Evolutionary conservation across 2,888 invertebrate species (phyloP).

Genomic region (Lithophane leautieri): DNA sequence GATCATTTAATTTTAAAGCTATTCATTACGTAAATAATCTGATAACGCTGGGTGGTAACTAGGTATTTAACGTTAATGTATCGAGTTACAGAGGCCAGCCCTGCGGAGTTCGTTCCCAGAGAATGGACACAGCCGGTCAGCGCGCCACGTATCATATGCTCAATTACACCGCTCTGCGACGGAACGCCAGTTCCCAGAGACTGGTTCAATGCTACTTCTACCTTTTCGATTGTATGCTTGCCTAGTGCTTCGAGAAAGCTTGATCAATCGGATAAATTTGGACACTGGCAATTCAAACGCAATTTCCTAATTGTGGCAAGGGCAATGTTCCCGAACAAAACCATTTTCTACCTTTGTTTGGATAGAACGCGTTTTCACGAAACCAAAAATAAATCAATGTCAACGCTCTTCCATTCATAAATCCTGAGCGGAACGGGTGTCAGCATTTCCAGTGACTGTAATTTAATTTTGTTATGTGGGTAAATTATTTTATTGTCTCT

Average conservation of each 20-base stretch:
- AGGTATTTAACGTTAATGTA: constrained; percentile 53
- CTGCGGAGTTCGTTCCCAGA: constrained; percentile 77
- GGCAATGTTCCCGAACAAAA: constrained; percentile 42
- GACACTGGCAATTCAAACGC: constrained; percentile 45
- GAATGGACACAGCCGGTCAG: constrained; percentile 82
- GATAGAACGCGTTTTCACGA: constrained; percentile 45
- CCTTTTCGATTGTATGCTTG: constrained; percentile 60
- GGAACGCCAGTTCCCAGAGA: constrained; percentile 62
- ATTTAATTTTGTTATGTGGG: constrained; percentile 63
- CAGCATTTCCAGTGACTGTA: constrained; percentile 60
- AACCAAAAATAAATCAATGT: constrained; percentile 65
- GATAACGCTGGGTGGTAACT: constrained; percentile 45
- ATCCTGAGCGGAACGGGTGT: constrained; percentile 61
- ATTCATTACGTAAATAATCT: constrained; percentile 47
- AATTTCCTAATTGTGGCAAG: constrained; percentile 31
- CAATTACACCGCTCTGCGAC: constrained; percentile 82
- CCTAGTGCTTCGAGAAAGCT: constrained; percentile 57
- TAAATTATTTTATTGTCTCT: constrained; percentile 66
- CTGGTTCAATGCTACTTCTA: constrained; percentile 61
- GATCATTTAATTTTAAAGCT: constrained; percentile 38
- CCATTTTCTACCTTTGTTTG: constrained; percentile 48
- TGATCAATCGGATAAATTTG: constrained; percentile 66
- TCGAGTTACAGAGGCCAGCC: constrained; percentile 70
- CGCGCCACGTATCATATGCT: constrained; percentile 83
- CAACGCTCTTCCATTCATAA: constrained; percentile 63